Evolutionary conservation across 2,113 vertebrate species (phyloP).

Genomic region (Loxodonta africana): DNA sequence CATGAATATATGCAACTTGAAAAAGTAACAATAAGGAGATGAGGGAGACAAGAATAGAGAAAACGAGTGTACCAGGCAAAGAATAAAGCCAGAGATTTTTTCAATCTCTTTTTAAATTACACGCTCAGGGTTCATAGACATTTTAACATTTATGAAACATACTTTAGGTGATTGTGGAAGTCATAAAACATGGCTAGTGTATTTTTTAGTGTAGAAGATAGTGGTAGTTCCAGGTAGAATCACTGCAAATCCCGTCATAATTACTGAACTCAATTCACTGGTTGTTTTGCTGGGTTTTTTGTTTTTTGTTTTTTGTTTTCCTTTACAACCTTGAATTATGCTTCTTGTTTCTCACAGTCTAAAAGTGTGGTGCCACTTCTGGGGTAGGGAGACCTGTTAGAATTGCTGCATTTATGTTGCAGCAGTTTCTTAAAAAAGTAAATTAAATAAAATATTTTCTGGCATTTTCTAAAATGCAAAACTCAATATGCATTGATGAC

Average conservation of each 20-base stretch:
- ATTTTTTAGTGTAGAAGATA: no score
- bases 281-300: background rate
- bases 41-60: background rate
- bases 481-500: background rate
- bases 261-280: background rate
- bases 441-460: background rate
- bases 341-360: background rate
- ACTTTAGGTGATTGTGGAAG: background rate
- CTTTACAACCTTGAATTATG: constrained; percentile 5
- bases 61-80: background rate
- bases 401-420: background rate
- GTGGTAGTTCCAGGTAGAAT: background rate
- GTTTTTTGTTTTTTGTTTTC: background rate
- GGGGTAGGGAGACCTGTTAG: background rate
- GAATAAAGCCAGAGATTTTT: background rate
- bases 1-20: background rate
- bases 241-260: background rate
- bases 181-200: background rate
- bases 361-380: background rate
- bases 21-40: background rate
- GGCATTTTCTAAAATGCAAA: background rate
- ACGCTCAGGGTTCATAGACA: background rate
- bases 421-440: constrained; percentile 3
- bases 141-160: background rate
- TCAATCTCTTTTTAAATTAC: background rate